Evolutionary conservation across 2,888 invertebrate genomes (phyloP), one percentile per base, ranked within the genome.

Genomic region (Agriopis aurantiaria): DNA sequence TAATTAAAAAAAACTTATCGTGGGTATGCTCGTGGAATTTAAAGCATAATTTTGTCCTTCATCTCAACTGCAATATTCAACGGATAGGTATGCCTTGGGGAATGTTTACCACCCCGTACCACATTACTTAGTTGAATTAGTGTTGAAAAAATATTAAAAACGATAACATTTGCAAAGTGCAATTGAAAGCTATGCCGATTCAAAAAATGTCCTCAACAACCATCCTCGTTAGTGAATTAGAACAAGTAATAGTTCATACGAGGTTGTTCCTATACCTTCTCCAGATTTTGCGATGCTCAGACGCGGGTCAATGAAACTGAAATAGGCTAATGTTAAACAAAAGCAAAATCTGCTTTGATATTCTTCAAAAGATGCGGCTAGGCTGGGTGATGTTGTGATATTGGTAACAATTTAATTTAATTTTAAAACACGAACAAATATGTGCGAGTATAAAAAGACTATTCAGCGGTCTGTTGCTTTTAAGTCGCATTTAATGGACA

Each of bases 221-320:
- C 41, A 41, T 8, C 43, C 0, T 43, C 43, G 9, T 7, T 7
- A 43, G 43, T 43, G 9, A 8, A 43, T 48, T 7, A 33, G 53
- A 48, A 63, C 23, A 33, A 8, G 33, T 33, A 33, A 33, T 33
- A 33, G 11, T 52, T 51, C 8, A 52, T 61, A n/a, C n/a, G 40
- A 49, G 4, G 41, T 40, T 40, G 43, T 56, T 56, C 1, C 58
- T 33, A 46, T 33, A 12, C n/a, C 8, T 48, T 41, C 14, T 14
- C 33, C 41, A 49, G 55, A 3, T 55, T 56, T 60, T 43, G 6
- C 49, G 48, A 55, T 65, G 14, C 46, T 46, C 14, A 8, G 53
- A 48, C 53, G 53, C 59, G 53, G 57, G 51, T 52, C 45, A 52
- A 60, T 66, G 65, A 53, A 66, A 53, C 53, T 17, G 12, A 59